Evolutionary conservation across 2,888 invertebrate species (phyloP).

Genomic region (Ganaspis brasiliensis): DNA sequence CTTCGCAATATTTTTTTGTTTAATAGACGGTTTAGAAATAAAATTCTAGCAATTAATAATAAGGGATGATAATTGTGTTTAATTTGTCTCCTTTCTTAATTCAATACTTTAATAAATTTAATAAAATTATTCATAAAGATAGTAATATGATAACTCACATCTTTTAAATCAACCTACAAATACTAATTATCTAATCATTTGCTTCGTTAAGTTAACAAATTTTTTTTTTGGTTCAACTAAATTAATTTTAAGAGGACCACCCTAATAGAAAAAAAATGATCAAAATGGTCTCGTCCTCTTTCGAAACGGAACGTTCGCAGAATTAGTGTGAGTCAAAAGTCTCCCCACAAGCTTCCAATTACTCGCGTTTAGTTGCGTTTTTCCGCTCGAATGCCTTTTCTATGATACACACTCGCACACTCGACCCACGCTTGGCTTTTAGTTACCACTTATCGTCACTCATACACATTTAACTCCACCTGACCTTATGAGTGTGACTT

Average conservation of each 20-base stretch:
- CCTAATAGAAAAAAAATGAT: neutral
- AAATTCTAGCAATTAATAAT: no score
- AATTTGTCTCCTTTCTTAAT: no score
- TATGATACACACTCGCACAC: conserved; percentile 77
- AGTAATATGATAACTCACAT: no score
- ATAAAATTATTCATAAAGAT: no score
- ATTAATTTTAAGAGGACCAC: neutral
- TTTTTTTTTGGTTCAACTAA: neutral
- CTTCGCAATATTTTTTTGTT: neutral
- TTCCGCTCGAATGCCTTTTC: conserved; percentile 79
- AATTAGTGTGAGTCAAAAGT: conserved; percentile 67
- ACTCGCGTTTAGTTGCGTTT: conserved; percentile 80
- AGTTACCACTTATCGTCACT: conserved; percentile 75
- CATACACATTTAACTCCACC: conserved; percentile 51
- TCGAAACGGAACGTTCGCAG: conserved; percentile 47
- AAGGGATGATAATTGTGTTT: no score
- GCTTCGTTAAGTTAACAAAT: no score
- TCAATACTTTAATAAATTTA: no score
- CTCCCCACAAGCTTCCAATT: conserved; percentile 75
- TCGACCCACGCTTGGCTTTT: conserved; percentile 76
- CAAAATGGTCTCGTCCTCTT: conserved; percentile 45
- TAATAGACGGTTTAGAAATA: no score
- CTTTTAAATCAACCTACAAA: no score
- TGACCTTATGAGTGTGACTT: conserved; percentile 4
- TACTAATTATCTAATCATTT: no score